Evolutionary conservation across 2,113 vertebrate species (phyloP).

Genomic region (Kryptolebias marmoratus): DNA sequence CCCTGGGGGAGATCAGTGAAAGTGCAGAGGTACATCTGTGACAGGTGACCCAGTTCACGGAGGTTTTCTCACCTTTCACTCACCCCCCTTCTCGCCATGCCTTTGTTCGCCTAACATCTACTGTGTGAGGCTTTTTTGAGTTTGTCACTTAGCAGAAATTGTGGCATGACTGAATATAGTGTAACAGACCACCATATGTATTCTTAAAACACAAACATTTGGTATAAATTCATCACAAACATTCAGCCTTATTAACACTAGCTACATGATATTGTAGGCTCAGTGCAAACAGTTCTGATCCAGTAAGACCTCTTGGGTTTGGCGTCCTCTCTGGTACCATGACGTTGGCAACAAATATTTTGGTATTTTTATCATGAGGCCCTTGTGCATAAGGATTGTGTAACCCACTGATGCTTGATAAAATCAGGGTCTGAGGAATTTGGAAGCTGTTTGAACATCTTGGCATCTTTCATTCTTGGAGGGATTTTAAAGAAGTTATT

Average conservation of each 20-base stretch:
- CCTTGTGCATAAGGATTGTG: too few species aligned
- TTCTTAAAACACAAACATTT: not conserved
- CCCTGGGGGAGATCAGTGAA: constrained; percentile 51
- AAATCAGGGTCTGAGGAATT: not conserved
- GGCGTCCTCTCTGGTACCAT: not conserved
- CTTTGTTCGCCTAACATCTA: constrained; percentile 13
- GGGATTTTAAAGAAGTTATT: too few species aligned
- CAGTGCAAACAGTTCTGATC: not conserved
- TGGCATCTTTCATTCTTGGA: not conserved
- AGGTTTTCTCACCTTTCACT: constrained; percentile 62
- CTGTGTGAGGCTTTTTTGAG: constrained; percentile 30
- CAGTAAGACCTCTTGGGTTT: not conserved
- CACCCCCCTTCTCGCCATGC: constrained; percentile 20
- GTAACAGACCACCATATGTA: not conserved
- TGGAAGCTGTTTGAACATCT: not conserved
- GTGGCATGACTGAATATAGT: not conserved
- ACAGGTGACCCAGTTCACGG: constrained; percentile 66
- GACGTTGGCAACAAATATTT: not conserved
- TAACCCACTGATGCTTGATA: not conserved
- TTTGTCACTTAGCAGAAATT: constrained; percentile 27
- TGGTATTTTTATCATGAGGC: not conserved
- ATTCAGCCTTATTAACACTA: not conserved
- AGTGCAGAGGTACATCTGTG: constrained; percentile 55
- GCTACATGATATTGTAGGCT: not conserved
- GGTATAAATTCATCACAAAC: too few species aligned